Evolutionary conservation across 2,888 invertebrate species (phyloP), one percentile per base, ranked within the genome.

Genomic region (Drosophila borborema): DNA sequence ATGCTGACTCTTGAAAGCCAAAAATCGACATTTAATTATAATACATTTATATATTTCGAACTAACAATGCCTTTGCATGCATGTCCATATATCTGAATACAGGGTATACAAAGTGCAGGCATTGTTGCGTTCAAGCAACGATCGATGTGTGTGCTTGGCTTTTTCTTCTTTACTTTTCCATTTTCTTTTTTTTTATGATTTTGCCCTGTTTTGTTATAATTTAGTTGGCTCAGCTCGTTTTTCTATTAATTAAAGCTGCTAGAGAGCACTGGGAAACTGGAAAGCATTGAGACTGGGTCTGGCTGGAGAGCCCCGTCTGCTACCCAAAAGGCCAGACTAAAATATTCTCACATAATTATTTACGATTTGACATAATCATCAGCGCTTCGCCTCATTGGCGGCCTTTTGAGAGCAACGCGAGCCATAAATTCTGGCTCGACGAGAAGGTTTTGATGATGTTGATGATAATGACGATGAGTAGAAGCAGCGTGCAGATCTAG

Each of bases 271-370:
- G 74, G 62, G 55, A 81, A 45, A 43, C 66, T 43, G 64, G 36
- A 16, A 18, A 51, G 40, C 38, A 20, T n/a, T 40, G 59, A 51
- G 20, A 14, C 48, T 63, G 63, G 14, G n/a, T 31, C 23, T 18
- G 41, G 34, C 31, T 48, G 31, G 28, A 48, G 31, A 51, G 34
- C 12, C 51, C 12, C 51, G 20, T 14, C 51, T 51, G 34, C 51
- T 51, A 53, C 55, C 55, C 41, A 20, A 45, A 58, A 65, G 69
- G 64, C 31, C 34, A 62, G 78, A 59, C 83, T 85, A 86, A 85
- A 88, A 89, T 88, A 89, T 91, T 90, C 90, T 91, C 91, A 90
- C 90, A 90, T 90, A 91, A 90, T 90, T 90, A 91, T 90, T 90
- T 91, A 90, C 91, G 90, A 90, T 89, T 85, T 83, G 80, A 89